Base-by-base conservation (phyloP, 2,888 invertebrate species). In the Tetragnatha montana region DNA sequence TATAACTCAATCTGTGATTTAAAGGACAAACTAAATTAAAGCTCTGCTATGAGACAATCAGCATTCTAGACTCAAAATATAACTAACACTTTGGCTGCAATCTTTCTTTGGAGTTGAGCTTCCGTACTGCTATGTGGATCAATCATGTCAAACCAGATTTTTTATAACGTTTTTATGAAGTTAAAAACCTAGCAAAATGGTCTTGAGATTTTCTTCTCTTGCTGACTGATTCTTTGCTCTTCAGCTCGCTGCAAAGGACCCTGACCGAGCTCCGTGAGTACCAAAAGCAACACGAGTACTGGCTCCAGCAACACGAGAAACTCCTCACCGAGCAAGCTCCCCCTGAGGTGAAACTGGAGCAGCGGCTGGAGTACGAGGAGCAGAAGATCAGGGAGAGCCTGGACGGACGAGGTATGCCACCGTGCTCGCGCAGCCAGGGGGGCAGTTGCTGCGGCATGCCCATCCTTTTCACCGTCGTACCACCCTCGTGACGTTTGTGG, bases 181-280 rank as follows among this genome's bases (percentile, higher is more conserved):
- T 35, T 35, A 4, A 35, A 35, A 35, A 2, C 35, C 35, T 2
- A 35, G 2, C 35, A 35, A 35, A 35, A 35, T 35, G 35, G n/a
- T n/a, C n/a, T n/a, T 35, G 4, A 35, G 35, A 35, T 35, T 35
- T 35, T 35, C 35, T 35, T 35, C 35, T 35, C 2, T 35, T 35
- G 35, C 35, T 35, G 35, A 35, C 35, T 35, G 35, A 35, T 35
- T 35, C 51, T 81, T 71, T 71, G 14, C 70, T 12, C 92, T 60
- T 17, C 60, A 95, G 95, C 92, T 95, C 95, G 69, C 93, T 96
- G 78, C 95, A 95, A 93, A 94, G 94, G 90, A 95, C 95, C 87
- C 93, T 96, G 89, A 93, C 94, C n/a, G 95, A 96, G 92, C 93
- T 96, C 88, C 95, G 95, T 91, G 95, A 95, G 91, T 96, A 95